phyloP scores from a whole-genome alignment of 2,888 invertebrate species.

The Fabriciana adippe region DNA sequence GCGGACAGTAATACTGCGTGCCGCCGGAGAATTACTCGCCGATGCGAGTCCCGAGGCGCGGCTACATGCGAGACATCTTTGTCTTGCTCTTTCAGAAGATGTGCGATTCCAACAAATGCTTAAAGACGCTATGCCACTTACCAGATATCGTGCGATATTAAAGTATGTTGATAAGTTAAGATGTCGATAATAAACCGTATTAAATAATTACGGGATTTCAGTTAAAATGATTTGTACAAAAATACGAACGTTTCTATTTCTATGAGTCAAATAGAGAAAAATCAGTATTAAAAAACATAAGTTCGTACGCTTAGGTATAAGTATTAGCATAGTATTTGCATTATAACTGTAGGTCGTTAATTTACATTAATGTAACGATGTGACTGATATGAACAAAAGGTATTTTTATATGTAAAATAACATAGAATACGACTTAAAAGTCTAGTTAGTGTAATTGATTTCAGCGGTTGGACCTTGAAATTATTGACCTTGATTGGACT shows the following conservation, averaged over 20 bases:
- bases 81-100: slow-evolving; percentile 87
- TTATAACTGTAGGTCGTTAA: not conserved
- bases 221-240: not conserved
- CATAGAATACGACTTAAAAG: not conserved
- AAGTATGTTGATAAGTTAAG: slow-evolving; percentile 87
- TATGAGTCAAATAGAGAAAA: no score
- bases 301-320: not conserved
- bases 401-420: slow-evolving; percentile 31
- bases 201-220: not conserved
- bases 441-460: slow-evolving; percentile 5
- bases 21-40: slow-evolving; percentile 90
- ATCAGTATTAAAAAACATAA: no score
- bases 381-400: slow-evolving; percentile 32
- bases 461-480: slow-evolving; percentile 19
- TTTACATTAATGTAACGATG: slow-evolving; percentile 6
- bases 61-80: slow-evolving; percentile 89
- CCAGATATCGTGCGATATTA: slow-evolving; percentile 90
- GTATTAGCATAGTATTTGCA: not conserved
- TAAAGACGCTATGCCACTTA: slow-evolving; percentile 89
- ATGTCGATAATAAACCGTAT: slow-evolving; percentile 51
- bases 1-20: slow-evolving; percentile 89
- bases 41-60: slow-evolving; percentile 95
- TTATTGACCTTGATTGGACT: slow-evolving; percentile 15
- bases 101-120: slow-evolving; percentile 89
- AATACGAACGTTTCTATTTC: no score